Percentiles rank a stretch among this genome's conserved stretches.
Conservation (phyloP, 2,797 vertebrate genomes). For the Phyllotis vaccarum region DNA sequence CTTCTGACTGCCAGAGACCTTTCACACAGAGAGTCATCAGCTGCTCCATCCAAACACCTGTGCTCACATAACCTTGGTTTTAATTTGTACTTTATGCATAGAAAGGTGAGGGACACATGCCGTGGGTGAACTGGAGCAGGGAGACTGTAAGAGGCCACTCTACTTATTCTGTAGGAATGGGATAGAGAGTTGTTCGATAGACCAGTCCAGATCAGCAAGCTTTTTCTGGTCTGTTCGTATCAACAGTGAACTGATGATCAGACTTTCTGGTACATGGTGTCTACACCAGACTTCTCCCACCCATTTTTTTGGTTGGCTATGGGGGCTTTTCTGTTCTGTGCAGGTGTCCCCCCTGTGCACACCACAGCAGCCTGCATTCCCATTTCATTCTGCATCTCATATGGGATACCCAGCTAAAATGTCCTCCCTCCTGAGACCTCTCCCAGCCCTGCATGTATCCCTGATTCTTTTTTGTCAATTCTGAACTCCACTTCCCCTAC, state of each 20-base stretch:
- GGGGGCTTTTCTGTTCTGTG: neutral
- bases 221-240: neutral
- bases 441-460: neutral
- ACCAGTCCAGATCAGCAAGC: rapidly evolving
- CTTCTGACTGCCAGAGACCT: neutral
- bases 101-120: neutral
- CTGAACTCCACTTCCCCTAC: neutral
- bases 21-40: neutral
- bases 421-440: neutral
- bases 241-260: neutral
- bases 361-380: neutral
- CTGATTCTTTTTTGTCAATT: neutral
- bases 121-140: neutral
- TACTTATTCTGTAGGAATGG: neutral
- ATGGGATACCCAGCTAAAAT: constrained; percentile 41
- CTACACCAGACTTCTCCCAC: neutral
- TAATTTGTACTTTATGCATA: neutral
- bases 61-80: neutral
- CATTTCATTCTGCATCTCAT: neutral
- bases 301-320: neutral
- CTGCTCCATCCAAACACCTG: neutral
- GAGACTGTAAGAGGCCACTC: neutral
- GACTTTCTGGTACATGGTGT: neutral
- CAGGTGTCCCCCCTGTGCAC: neutral
- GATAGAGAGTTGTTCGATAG: too few relatives aligned